phyloP scores from a whole-genome alignment of 2,888 invertebrate genomes.

The Petrolisthes cinctipes region DNA sequence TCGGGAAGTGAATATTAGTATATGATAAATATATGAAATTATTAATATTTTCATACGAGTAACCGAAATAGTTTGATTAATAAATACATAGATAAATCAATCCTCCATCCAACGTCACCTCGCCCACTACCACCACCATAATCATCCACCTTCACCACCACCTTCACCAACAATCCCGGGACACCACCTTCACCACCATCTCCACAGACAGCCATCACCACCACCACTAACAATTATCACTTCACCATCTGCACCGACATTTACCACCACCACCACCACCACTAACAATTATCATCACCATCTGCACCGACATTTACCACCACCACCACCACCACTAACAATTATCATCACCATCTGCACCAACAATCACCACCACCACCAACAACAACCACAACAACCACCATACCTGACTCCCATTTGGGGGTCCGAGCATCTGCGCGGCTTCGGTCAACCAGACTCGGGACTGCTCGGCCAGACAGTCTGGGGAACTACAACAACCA shows the following conservation, averaged over 20 bases:
- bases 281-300: too few species aligned
- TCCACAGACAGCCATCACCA: not conserved
- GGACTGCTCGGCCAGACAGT: too few species aligned
- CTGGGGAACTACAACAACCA: not conserved
- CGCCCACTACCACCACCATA: not conserved
- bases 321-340: not conserved
- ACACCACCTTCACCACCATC: not conserved
- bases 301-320: not conserved
- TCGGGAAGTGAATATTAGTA: too few species aligned
- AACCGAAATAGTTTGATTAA: not conserved
- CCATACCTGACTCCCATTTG: too few species aligned
- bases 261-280: not conserved
- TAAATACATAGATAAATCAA: not conserved
- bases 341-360: not conserved
- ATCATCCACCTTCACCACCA: not conserved
- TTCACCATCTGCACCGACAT: not conserved
- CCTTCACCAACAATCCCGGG: not conserved
- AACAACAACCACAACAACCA: too few species aligned
- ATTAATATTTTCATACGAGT: too few species aligned
- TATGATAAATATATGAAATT: too few species aligned
- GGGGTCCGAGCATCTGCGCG: too few species aligned
- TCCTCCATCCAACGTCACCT: not conserved
- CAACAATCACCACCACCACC: too few species aligned
- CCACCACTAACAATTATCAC: not conserved
- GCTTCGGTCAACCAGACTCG: too few species aligned